Conservation (phyloP, 2,888 invertebrate species). For the Drosophila dives region DNA sequence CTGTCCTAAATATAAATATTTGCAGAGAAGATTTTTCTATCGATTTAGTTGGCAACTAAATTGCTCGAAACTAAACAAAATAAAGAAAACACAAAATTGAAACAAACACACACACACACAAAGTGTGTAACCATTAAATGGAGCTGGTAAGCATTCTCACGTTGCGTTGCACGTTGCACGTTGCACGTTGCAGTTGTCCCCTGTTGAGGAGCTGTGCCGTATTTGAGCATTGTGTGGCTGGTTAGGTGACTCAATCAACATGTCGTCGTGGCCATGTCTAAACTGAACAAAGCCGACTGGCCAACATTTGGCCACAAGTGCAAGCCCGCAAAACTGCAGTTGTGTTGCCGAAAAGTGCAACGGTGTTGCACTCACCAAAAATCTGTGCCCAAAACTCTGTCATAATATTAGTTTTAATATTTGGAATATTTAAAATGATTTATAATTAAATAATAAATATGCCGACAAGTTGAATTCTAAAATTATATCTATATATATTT, state of each 20-base stretch:
- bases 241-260: slow-evolving; percentile 70
- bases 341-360: slow-evolving; percentile 69
- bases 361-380: neutral
- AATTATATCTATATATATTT: no score
- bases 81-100: neutral
- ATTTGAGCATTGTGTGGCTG: slow-evolving; percentile 16
- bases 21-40: neutral
- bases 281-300: slow-evolving; percentile 71
- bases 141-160: slow-evolving; percentile 17
- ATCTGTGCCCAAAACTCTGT: neutral
- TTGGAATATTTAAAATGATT: neutral
- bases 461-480: neutral
- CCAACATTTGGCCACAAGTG: slow-evolving; percentile 85
- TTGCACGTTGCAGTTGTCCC: neutral
- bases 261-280: slow-evolving; percentile 75
- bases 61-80: neutral
- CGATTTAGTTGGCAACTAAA: neutral
- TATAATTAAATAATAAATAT: neutral
- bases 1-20: no score
- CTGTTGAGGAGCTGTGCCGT: slow-evolving; percentile 1
- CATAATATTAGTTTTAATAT: rapidly evolving
- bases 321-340: slow-evolving; percentile 82
- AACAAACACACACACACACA: neutral
- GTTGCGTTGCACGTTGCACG: neutral
- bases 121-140: slow-evolving; percentile 13